Base-by-base conservation (phyloP, 1,140 invertebrate genomes). In the Galleria mellonella region DNA sequence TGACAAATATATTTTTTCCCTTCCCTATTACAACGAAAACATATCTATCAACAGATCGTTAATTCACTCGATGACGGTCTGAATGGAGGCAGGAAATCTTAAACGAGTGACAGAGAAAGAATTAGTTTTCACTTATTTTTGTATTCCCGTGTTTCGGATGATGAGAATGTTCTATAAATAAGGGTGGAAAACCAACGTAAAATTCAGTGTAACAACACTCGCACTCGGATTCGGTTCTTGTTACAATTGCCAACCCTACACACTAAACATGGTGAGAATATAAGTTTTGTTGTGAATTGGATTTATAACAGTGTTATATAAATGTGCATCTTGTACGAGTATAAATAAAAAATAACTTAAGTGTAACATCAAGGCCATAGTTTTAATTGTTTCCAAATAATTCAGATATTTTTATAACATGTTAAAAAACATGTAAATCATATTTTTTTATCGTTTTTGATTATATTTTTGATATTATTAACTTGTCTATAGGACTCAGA, bases 401-500 rank as follows among this genome's bases (percentile, higher is more conserved):
- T 23, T 23, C 17, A 6, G 2, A 23, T 6, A 23, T 3, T 23
- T n/a, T n/a, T n/a, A n/a, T n/a, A n/a, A n/a, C n/a, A n/a, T n/a
- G n/a, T n/a, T n/a, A n/a, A n/a, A n/a, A n/a, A n/a, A n/a, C n/a
- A n/a, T n/a, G n/a, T n/a, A n/a, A n/a, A n/a, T n/a, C n/a, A n/a
- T n/a, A n/a, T n/a, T n/a, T n/a, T n/a, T n/a, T n/a, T n/a, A n/a
- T n/a, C n/a, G n/a, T n/a, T n/a, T n/a, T n/a, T n/a, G n/a, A n/a
- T n/a, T 3, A 2, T 23, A 23, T 23, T 23, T 23, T 23, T 23
- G 17, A 3, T 23, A 6, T 3, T 23, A 23, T 23, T 6, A 2
- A 23, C 6, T 23, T 23, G 17, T 71, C 71, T 61, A 7, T 63
- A 92, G 91, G 91, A 92, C 51, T 63, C 79, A 47, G 91, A 92